A percentile compares a stretch with the other conserved stretches of the same genome.
Evolutionary conservation across 1,140 invertebrate species (phyloP).

Genomic region (Thalassaphorura encarpata): DNA sequence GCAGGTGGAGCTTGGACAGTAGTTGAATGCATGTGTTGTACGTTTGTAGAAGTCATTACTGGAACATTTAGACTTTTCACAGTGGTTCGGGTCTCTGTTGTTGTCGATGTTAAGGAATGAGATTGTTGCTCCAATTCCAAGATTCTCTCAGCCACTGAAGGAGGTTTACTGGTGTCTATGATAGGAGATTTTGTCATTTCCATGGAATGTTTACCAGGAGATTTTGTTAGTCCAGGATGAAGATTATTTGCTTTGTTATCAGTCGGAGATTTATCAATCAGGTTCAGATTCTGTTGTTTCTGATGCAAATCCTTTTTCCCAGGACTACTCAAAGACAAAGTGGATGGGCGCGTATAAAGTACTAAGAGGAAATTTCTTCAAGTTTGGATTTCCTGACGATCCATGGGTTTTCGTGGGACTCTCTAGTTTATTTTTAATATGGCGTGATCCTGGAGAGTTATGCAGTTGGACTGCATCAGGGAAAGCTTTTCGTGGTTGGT

Average conservation of each 20-base stretch:
- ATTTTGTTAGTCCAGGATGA: no score
- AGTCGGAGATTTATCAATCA: no score
- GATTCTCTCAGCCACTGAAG: slow-evolving; percentile 62
- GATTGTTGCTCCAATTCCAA: slow-evolving; percentile 52
- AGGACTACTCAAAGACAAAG: slow-evolving; percentile 9
- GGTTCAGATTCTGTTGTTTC: no score
- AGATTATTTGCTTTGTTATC: no score
- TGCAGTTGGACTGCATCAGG: slow-evolving; percentile 42
- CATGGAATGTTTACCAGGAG: not conserved
- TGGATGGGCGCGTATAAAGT: slow-evolving; percentile 34
- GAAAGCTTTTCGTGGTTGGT: slow-evolving; percentile 66
- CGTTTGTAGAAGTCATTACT: no score
- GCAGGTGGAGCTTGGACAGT: no score
- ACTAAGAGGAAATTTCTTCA: slow-evolving; percentile 35
- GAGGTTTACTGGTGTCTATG: slow-evolving; percentile 40
- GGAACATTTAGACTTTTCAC: no score
- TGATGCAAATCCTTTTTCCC: not conserved
- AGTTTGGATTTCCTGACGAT: slow-evolving; percentile 20
- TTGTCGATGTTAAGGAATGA: not conserved
- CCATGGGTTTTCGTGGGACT: not conserved
- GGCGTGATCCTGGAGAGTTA: not conserved
- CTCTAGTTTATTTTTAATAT: slow-evolving; percentile 14
- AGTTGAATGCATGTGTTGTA: no score
- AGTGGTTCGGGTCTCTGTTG: slow-evolving; percentile 1
- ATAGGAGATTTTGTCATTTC: slow-evolving; percentile 38